These are phyloP conservation scores for Entomobrya multifasciata DNA, from an alignment of 2,888 invertebrate genomes.

Conservation along the genomic window DNA sequence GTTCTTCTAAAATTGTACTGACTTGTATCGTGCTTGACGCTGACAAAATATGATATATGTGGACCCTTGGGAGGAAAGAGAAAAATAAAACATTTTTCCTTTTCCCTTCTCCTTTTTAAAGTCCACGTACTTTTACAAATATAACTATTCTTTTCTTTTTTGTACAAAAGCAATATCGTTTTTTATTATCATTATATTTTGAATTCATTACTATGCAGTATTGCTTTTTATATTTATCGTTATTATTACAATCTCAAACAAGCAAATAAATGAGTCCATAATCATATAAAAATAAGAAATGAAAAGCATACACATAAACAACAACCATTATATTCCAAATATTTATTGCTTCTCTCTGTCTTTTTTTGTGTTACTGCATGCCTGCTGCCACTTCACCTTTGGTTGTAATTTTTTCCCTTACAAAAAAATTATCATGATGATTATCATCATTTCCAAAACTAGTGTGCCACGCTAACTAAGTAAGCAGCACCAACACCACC, in stretches of 20 bases:
- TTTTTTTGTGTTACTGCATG: constrained; percentile 29
- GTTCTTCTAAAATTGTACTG: constrained; percentile 13
- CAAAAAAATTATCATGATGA: constrained; percentile 26
- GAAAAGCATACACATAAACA: constrained; percentile 25
- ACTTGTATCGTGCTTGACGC: constrained; percentile 12
- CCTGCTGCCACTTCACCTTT: constrained; percentile 59
- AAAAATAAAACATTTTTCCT: not conserved
- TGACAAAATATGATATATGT: constrained; percentile 72
- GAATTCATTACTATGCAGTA: constrained; percentile 2
- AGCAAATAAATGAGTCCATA: constrained; percentile 63
- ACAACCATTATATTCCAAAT: constrained; percentile 56
- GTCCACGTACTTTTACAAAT: not conserved
- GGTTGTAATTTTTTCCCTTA: constrained; percentile 43
- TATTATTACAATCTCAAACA: constrained; percentile 41
- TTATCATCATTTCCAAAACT: not conserved
- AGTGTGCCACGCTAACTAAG: not conserved
- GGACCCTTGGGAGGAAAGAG: constrained; percentile 45
- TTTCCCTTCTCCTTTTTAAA: not conserved
- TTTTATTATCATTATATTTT: not conserved
- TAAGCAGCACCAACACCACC: constrained; percentile 41
- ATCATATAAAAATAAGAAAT: constrained; percentile 28
- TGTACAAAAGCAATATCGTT: not conserved
- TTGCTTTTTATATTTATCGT: constrained; percentile 12
- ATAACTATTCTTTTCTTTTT: constrained; percentile 2
- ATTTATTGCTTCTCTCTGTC: constrained; percentile 53